Evolutionary conservation across 2,113 vertebrate species (phyloP), one percentile per base, ranked within the genome.

Genomic region (Uria aalge): DNA sequence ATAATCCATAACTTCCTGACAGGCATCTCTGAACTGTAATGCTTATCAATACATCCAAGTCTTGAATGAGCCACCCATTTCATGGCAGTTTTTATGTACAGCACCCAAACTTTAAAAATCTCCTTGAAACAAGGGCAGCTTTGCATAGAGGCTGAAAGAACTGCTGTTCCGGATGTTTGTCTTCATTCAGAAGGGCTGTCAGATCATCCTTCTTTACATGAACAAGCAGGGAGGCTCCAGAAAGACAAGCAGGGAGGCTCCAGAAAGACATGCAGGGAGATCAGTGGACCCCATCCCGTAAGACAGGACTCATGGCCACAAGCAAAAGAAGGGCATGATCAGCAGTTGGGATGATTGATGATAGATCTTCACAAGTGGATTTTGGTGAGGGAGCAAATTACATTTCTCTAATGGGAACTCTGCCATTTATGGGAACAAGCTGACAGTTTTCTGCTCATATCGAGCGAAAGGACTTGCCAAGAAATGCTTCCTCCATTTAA

Each of bases 401-500:
- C 21, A 74, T 93, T 85, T 78, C 68, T 86, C 18, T 93, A 52
- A 77, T 72, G 75, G 68, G 64, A 97, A 55, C 30, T 81, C 48
- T 63, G 72, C 76, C 63, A 88, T 74, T 96, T 93, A 84, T 43
- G 74, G 63, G 63, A 96, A 74, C 50, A 92, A 85, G 41, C 63
- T 92, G 85, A 50, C 63, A 43, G 67, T 73, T 92, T 88, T 94
- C 77, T 75, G 56, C 64, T 90, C 1, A 0, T 85, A 72, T 76
- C 18, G 19, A 41, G 40, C 32, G n/a, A 74, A 80, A 90, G 83
- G 15, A 32, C 32, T 24, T 94, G 89, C 63, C 90, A 93, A 80
- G 79, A 96, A 90, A 88, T 59, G 67, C 30, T 83, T 76, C 38
- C 47, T 88, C 23, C n/a, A 21, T 73, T 67, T 79, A 85, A 92